phyloP scores from a whole-genome alignment of 2,888 invertebrate species.

The Sicus ferrugineus region DNA sequence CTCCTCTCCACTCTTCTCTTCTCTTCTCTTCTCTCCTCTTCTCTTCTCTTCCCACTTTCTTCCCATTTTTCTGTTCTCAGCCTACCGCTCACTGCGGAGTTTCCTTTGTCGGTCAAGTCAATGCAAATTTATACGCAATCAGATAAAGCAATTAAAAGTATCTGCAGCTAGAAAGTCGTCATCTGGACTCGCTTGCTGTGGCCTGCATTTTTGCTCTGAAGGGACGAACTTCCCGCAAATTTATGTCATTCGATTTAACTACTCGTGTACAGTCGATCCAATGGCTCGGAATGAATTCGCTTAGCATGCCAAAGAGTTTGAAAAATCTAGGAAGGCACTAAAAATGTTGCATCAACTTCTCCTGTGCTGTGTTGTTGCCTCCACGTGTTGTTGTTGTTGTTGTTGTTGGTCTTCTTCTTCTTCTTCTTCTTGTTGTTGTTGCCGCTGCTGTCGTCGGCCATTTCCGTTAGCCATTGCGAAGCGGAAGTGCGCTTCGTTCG shows the following conservation, averaged over 20 bases:
- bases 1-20: not conserved
- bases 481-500: slow-evolving; percentile 13
- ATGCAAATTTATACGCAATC: not conserved
- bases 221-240: not conserved
- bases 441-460: not conserved
- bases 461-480: slow-evolving; percentile 17
- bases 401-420: not conserved
- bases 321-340: not conserved
- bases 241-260: not conserved
- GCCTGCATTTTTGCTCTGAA: not conserved
- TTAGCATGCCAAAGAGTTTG: not conserved
- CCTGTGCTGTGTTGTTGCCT: not conserved
- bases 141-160: slow-evolving; percentile 4
- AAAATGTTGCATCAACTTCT: not conserved
- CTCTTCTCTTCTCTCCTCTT: too few species aligned
- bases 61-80: too few species aligned
- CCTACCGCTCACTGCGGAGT: too few species aligned
- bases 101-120: not conserved
- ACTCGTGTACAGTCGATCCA: not conserved
- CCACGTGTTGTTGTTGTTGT: not conserved
- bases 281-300: slow-evolving; percentile 14
- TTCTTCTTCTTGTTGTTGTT: not conserved
- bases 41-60: too few species aligned
- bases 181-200: not conserved
- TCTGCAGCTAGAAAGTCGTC: not conserved